A percentile compares a stretch with the other conserved stretches of the same genome.
These are phyloP conservation scores for Maconellicoccus hirsutus DNA, from an alignment of 1,140 invertebrate species.

Conservation along the genomic window DNA sequence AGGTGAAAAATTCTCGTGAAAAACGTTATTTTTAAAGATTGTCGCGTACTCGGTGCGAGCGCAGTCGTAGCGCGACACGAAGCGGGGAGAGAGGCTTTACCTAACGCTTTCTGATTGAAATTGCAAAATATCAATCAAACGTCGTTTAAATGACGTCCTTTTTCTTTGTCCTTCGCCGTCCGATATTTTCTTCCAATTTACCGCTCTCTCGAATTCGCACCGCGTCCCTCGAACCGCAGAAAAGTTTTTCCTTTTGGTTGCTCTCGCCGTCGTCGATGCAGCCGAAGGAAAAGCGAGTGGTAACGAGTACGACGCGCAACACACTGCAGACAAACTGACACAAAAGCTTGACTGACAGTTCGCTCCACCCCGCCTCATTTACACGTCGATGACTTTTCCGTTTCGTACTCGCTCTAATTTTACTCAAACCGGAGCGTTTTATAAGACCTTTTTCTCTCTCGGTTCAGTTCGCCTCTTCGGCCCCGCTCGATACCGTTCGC, in stretches of 20 bases:
- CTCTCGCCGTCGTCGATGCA: not conserved
- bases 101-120: not conserved
- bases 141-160: not conserved
- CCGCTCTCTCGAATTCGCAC: too few relatives aligned
- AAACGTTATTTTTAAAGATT: conserved; percentile 3
- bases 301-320: not conserved
- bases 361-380: not conserved
- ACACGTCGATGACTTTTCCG: conserved; percentile 7
- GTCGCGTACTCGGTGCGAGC: too few relatives aligned
- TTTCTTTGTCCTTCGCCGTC: not conserved
- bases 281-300: too few relatives aligned
- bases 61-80: not conserved
- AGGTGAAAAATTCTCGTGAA: not conserved
- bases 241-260: not conserved
- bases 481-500: too few relatives aligned
- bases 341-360: conserved; percentile 7
- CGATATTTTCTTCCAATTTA: too few relatives aligned
- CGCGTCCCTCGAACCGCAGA: too few relatives aligned
- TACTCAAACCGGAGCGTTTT: not conserved
- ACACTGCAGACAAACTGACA: not conserved
- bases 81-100: not conserved
- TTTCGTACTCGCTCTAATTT: conserved; percentile 1
- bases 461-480: too few relatives aligned
- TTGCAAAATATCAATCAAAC: conserved; percentile 9
- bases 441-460: not conserved